Percentiles rank a stretch among this genome's conserved stretches.
phyloP scores from a whole-genome alignment of 1,140 invertebrate genomes.

The Drosophila athabasca region DNA sequence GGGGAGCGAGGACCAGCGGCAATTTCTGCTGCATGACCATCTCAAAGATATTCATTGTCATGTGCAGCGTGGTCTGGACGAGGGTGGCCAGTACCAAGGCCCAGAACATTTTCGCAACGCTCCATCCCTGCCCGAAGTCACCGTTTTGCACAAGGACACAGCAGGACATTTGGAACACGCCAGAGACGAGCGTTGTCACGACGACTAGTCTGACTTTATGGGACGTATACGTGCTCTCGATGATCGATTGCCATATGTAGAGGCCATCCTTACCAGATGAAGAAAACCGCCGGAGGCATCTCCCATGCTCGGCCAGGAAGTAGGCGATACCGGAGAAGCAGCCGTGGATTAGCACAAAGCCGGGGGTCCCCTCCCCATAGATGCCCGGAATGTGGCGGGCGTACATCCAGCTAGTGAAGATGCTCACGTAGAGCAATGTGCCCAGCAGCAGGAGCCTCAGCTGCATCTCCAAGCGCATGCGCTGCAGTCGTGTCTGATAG shows the following conservation, averaged over 20 bases:
- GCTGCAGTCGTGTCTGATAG: not conserved
- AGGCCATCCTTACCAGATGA: constrained; percentile 1
- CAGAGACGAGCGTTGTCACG: no score
- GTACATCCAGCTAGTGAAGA: constrained; percentile 28
- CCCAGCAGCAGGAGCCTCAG: not conserved
- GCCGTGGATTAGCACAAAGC: constrained; percentile 11
- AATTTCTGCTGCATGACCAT: constrained; percentile 15
- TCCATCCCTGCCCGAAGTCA: no score
- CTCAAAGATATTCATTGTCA: constrained; percentile 1
- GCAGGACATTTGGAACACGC: no score
- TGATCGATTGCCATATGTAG: not conserved
- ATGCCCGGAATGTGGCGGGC: not conserved
- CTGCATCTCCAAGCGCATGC: not conserved
- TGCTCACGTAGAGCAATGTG: not conserved
- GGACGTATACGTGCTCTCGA: no score
- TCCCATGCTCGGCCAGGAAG: constrained; percentile 9
- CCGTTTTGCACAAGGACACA: no score
- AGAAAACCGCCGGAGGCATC: not conserved
- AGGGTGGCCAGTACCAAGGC: constrained; percentile 10
- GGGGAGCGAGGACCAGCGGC: constrained; percentile 7
- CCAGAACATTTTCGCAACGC: not conserved
- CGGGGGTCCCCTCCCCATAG: not conserved
- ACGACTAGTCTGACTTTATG: no score
- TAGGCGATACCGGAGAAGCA: constrained; percentile 18
- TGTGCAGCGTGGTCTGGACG: constrained; percentile 24